Evolutionary conservation across 2,113 vertebrate genomes (phyloP).

Genomic region (Ploceus nigricollis): DNA sequence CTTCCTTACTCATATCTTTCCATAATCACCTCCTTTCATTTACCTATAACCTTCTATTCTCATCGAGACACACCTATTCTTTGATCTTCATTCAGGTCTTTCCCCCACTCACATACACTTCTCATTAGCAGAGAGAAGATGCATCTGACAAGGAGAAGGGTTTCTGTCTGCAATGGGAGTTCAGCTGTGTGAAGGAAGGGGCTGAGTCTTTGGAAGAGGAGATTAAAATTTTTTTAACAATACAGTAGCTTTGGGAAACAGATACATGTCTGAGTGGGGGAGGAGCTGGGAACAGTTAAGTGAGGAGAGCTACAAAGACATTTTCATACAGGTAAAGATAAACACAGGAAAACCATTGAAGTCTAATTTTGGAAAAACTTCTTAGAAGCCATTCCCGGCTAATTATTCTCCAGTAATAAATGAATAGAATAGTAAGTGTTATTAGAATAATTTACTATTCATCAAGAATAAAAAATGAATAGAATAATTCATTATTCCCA

Average conservation of each 20-base stretch:
- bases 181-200: not conserved
- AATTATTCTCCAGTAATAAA: constrained; percentile 61
- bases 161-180: not conserved
- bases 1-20: constrained; percentile 13
- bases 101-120: constrained; percentile 6
- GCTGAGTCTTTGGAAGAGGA: not conserved
- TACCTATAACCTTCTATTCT: constrained; percentile 55
- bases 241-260: constrained; percentile 16
- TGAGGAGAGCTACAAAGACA: constrained; percentile 17
- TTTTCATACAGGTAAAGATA: constrained; percentile 61
- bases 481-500: constrained; percentile 58
- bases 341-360: constrained; percentile 54
- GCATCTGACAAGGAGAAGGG: not conserved
- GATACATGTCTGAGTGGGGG: not conserved
- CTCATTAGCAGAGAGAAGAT: constrained; percentile 12
- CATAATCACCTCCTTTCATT: constrained; percentile 49
- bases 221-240: constrained; percentile 25
- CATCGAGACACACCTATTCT: constrained; percentile 48
- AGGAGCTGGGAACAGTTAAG: constrained; percentile 29
- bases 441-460: constrained; percentile 64
- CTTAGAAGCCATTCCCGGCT: constrained; percentile 12
- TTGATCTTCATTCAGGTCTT: constrained; percentile 57
- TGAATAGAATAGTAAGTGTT: constrained; percentile 55
- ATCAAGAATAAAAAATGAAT: constrained; percentile 61
- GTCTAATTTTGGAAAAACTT: constrained; percentile 66